Conservation (phyloP, 1,140 invertebrate species). For the Halictus rubicundus region DNA sequence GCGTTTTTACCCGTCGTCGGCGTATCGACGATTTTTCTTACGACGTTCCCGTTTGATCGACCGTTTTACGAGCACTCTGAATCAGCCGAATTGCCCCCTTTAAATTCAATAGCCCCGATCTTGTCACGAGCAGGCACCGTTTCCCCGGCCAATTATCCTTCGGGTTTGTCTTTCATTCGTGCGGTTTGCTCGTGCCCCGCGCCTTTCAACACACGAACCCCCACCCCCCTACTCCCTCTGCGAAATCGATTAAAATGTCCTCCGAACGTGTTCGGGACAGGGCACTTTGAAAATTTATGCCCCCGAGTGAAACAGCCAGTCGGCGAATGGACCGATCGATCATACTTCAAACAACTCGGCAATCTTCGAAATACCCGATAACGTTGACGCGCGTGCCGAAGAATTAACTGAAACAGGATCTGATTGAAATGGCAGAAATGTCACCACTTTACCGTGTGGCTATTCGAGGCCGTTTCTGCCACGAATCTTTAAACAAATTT, state of each 20-base stretch:
- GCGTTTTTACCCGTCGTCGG: not conserved
- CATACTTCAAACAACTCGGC: too few relatives aligned
- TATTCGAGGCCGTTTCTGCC: too few relatives aligned
- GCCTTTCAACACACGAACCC: too few relatives aligned
- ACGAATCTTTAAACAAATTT: too few relatives aligned
- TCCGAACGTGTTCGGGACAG: not conserved
- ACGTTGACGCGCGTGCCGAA: too few relatives aligned
- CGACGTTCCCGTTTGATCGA: slow-evolving; percentile 15
- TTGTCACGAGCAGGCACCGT: not conserved
- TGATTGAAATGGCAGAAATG: too few relatives aligned
- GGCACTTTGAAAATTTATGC: too few relatives aligned
- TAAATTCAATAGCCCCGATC: slow-evolving; percentile 21
- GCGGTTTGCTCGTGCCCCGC: not conserved
- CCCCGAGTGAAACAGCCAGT: too few relatives aligned
- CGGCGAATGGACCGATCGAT: too few relatives aligned
- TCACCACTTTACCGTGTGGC: too few relatives aligned
- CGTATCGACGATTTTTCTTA: not conserved
- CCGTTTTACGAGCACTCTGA: slow-evolving; percentile 21
- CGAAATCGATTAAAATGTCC: not conserved
- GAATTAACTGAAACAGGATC: too few relatives aligned
- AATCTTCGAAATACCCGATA: not conserved
- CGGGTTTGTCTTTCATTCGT: slow-evolving; percentile 1
- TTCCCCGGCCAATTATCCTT: slow-evolving; percentile 8
- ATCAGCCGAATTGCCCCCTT: slow-evolving; percentile 8
- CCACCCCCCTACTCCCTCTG: not conserved